phyloP scores from a whole-genome alignment of 2,113 vertebrate species.

The Amblyopsis rosae region DNA sequence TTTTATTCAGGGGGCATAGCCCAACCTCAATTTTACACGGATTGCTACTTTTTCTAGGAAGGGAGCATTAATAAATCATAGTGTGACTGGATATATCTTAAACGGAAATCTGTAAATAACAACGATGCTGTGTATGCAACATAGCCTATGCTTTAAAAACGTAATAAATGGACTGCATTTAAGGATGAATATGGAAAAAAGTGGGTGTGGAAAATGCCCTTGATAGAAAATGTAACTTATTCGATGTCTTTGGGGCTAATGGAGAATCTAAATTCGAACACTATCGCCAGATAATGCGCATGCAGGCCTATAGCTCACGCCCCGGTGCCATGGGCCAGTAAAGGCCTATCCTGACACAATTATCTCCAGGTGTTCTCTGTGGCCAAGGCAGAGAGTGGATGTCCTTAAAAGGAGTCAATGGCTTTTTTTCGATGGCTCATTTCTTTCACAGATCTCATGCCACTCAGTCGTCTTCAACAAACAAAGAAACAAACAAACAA shows the following conservation, averaged over 20 bases:
- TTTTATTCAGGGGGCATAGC: constrained; percentile 58
- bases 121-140: constrained; percentile 56
- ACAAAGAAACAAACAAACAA: background rate
- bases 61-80: constrained; percentile 63
- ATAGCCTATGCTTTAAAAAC: constrained; percentile 36
- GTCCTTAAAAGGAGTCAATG: constrained; percentile 61
- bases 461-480: background rate
- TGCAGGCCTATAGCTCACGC: background rate
- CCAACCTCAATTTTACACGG: constrained; percentile 55
- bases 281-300: background rate
- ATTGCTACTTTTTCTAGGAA: constrained; percentile 40
- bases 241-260: too few species aligned
- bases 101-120: constrained; percentile 63
- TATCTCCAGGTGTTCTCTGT: constrained; percentile 62
- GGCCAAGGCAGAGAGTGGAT: constrained; percentile 53
- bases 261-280: too few species aligned
- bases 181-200: background rate
- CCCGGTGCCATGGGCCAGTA: constrained; percentile 44
- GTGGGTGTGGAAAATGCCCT: background rate
- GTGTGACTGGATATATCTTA: constrained; percentile 54
- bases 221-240: too few species aligned
- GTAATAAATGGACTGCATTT: background rate
- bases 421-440: constrained; percentile 26
- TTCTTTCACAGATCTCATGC: constrained; percentile 9
- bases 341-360: constrained; percentile 71